Base-by-base conservation (phyloP, 2,888 invertebrate genomes). In the Pterostichus madidus region DNA sequence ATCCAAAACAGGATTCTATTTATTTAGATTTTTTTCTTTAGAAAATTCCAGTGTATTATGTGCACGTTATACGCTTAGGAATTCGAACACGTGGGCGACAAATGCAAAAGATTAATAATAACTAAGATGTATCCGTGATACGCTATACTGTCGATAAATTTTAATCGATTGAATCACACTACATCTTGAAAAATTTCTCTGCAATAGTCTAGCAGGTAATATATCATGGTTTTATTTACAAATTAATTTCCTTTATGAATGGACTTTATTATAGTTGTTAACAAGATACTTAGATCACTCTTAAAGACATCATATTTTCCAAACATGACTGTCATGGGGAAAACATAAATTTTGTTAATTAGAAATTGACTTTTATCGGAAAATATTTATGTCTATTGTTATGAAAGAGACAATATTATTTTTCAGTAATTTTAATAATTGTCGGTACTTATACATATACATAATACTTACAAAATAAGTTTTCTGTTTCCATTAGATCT, bases 81-180 rank as follows among this genome's bases (percentile, higher is more conserved):
- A 71, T 71, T 71, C 44, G 5, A 15, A 2, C 44, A 44, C 46
- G 68, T 71, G 44, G 68, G 68, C 11, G 68, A 11, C 15, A 68
- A 46, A 71, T 71, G 68, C 44, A 71, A 46, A 44, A 44, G 44
- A 24, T 71, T 44, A 44, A 71, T 71, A 17, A 44, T 56, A 13
- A 24, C 44, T 71, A 1, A 2, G 68, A 71, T 44, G 68, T 44
- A 44, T 71, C 44, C 46, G 68, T 71, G 64, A 35, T 64, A 64
- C 64, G 35, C 17, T 10, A 31, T 8, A 5, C 31, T 64, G 13
- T 13, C 24, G n/a, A 35, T 64, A 64, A 64, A 39, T 64, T 64
- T 64, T n/a, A 11, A 64, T 39, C 64, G 32, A 35, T 64, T 49
- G n/a, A n/a, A 10, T 49, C 5, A 13, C 10, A n/a, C n/a, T 49